Conservation (phyloP, 2,797 vertebrate species). For the Rousettus madagascariensis region DNA sequence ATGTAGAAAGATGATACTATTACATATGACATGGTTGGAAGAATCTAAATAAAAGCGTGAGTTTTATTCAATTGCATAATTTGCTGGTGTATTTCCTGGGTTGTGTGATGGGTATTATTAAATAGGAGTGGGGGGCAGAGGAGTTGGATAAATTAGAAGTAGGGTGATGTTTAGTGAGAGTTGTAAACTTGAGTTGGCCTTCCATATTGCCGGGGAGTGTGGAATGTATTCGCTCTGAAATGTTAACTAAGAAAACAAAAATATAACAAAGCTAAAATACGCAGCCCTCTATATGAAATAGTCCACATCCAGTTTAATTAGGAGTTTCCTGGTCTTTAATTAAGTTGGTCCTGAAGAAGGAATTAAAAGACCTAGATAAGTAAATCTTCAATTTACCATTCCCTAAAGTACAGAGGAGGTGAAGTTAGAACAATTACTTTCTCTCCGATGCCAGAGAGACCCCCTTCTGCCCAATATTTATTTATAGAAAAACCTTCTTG, state of each 20-base stretch:
- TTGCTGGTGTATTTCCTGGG: slow-evolving; percentile 64
- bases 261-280: not conserved
- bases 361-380: slow-evolving; percentile 41
- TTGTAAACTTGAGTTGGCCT: slow-evolving; percentile 61
- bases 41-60: slow-evolving; percentile 63
- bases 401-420: slow-evolving; percentile 34
- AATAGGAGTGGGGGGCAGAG: slow-evolving; percentile 66
- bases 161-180: slow-evolving; percentile 25
- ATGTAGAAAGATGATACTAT: slow-evolving; percentile 81
- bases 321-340: slow-evolving; percentile 60
- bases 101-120: slow-evolving; percentile 78
- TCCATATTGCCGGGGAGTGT: slow-evolving; percentile 34
- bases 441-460: not conserved
- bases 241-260: slow-evolving; percentile 56
- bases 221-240: slow-evolving; percentile 75
- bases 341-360: slow-evolving; percentile 56
- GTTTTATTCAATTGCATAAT: slow-evolving; percentile 65
- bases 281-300: slow-evolving; percentile 14
- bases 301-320: slow-evolving; percentile 71
- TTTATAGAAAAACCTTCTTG: not conserved
- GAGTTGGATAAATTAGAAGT: slow-evolving; percentile 25
- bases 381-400: slow-evolving; percentile 15
- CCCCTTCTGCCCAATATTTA: not conserved
- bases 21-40: slow-evolving; percentile 71
- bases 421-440: not conserved